phyloP scores from a whole-genome alignment of 2,797 vertebrate genomes.

The Pseudochromis fuscus region DNA sequence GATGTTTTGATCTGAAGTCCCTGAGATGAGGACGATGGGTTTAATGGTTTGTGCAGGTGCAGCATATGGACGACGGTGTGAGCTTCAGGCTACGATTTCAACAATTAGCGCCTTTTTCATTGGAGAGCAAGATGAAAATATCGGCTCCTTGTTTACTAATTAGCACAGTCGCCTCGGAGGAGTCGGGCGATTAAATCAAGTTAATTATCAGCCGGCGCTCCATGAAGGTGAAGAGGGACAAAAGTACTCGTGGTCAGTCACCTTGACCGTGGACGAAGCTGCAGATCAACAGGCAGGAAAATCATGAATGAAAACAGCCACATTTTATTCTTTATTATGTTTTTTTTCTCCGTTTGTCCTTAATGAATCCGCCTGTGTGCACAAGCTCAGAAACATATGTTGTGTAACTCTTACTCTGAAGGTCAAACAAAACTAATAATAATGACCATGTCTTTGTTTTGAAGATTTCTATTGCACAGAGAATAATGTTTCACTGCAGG shows the following conservation, averaged over 20 bases:
- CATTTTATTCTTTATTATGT: not conserved
- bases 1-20: too few relatives aligned
- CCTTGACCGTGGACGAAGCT: conserved; percentile 34
- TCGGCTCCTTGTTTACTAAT: conserved; percentile 73
- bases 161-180: conserved; percentile 64
- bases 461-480: conserved; percentile 14
- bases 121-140: conserved; percentile 68
- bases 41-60: conserved; percentile 3
- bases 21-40: not conserved
- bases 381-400: conserved; percentile 10
- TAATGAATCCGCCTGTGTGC: conserved; percentile 1
- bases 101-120: conserved; percentile 63
- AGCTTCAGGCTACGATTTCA: conserved; percentile 45
- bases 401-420: conserved; percentile 10
- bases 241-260: conserved; percentile 28
- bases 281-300: conserved; percentile 20
- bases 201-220: conserved; percentile 72
- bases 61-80: conserved; percentile 11
- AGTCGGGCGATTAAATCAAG: conserved; percentile 70
- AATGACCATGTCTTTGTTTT: conserved; percentile 21
- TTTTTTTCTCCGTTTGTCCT: too few relatives aligned
- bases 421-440: conserved; percentile 39
- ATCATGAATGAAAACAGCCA: not conserved
- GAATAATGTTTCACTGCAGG: conserved; percentile 23
- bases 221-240: conserved; percentile 49